These are phyloP conservation scores for Rachycentron canadum DNA, from an alignment of 2,797 vertebrate species.

Conservation along the genomic window DNA sequence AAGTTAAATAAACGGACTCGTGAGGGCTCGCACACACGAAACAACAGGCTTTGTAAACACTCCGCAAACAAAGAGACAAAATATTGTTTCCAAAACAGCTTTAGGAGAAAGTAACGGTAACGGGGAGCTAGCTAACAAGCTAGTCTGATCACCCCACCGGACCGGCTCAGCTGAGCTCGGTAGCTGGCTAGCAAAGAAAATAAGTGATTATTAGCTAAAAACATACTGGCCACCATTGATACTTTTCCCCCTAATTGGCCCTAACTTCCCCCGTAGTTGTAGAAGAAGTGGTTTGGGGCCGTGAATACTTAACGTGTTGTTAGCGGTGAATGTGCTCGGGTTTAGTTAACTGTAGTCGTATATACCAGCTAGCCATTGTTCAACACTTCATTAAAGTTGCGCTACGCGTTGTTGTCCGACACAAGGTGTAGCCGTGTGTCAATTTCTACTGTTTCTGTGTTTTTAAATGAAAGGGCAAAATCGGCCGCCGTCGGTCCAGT, in stretches of 20 bases:
- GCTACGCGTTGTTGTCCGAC: constrained; percentile 43
- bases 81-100: not conserved
- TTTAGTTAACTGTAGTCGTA: constrained; percentile 52
- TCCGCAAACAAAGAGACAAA: not conserved
- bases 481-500: not conserved
- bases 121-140: constrained; percentile 70
- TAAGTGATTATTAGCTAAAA: not conserved
- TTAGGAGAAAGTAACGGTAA: constrained; percentile 68
- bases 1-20: not conserved
- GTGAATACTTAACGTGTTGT: not conserved
- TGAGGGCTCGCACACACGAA: rapidly evolving
- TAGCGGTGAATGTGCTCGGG: constrained; percentile 1
- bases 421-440: constrained; percentile 1
- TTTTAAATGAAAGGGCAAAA: not conserved
- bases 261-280: rapidly evolving
- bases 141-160: constrained; percentile 46
- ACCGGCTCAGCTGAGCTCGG: constrained; percentile 71
- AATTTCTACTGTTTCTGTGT: constrained; percentile 3
- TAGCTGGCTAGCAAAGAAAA: constrained; percentile 45
- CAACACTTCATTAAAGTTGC: constrained; percentile 74
- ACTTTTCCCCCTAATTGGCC: not conserved
- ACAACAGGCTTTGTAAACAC: rapidly evolving
- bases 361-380: constrained; percentile 77
- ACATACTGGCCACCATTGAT: rapidly evolving
- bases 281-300: not conserved